Evolutionary conservation across 2,888 invertebrate genomes (phyloP).

Genomic region (Caenorhabditis sinica): DNA sequence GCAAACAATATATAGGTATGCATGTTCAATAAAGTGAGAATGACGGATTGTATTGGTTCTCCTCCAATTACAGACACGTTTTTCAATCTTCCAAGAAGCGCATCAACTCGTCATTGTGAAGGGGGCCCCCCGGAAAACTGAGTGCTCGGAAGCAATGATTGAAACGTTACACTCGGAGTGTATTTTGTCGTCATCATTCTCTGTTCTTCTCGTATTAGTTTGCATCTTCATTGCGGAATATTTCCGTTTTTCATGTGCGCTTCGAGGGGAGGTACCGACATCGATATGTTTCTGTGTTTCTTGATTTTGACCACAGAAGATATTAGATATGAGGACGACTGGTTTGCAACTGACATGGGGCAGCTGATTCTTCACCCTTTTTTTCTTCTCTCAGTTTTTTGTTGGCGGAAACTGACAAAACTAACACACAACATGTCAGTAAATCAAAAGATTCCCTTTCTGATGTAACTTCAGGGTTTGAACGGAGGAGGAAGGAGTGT

Average conservation of each 20-base stretch:
- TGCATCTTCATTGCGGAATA: constrained; percentile 50
- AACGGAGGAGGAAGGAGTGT: not conserved
- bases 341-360: constrained; percentile 19
- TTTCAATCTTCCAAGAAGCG: constrained; percentile 4
- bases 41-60: not conserved
- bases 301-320: constrained; percentile 45
- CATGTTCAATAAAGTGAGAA: constrained; percentile 37
- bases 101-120: constrained; percentile 28
- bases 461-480: constrained; percentile 43
- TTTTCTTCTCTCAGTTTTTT: not conserved
- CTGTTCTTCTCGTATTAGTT: constrained; percentile 62
- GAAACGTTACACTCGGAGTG: constrained; percentile 59
- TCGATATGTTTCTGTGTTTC: constrained; percentile 41
- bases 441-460: constrained; percentile 34
- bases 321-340: constrained; percentile 22
- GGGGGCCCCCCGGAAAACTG: constrained; percentile 13
- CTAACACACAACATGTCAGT: constrained; percentile 29
- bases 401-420: constrained; percentile 34
- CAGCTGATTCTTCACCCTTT: constrained; percentile 25
- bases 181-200: constrained; percentile 61
- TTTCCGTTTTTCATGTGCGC: constrained; percentile 47
- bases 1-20: constrained; percentile 47
- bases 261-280: too few relatives aligned
- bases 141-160: constrained; percentile 39
- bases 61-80: constrained; percentile 59